These are phyloP conservation scores for Hydrozoanthus tunicans DNA, from an alignment of 64 coral and sea anemone genomes.

Conservation along the genomic window DNA sequence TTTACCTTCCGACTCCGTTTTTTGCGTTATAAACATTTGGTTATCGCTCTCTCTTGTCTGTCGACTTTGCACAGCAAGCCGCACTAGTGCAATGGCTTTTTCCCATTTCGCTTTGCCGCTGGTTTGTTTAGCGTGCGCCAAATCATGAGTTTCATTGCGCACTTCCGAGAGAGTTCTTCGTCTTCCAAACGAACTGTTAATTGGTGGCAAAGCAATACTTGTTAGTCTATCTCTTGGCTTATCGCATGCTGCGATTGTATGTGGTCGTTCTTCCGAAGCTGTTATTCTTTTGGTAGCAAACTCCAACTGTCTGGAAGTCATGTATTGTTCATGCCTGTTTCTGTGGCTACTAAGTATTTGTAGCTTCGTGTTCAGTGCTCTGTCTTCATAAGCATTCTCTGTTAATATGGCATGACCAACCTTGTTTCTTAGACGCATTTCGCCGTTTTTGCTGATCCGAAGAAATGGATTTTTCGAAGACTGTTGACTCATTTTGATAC, in stretches of 20 bases:
- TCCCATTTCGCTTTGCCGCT: slow-evolving; percentile 77
- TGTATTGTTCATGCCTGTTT: slow-evolving; percentile 84
- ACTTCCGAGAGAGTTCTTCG: not conserved
- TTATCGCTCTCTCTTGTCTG: slow-evolving; percentile 26
- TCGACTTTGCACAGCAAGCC: slow-evolving; percentile 70
- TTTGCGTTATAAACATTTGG: slow-evolving; percentile 42
- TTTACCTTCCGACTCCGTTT: not conserved
- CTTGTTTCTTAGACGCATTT: slow-evolving; percentile 90
- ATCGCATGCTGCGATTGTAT: slow-evolving; percentile 55
- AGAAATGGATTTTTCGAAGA: slow-evolving; percentile 78
- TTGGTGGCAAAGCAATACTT: slow-evolving; percentile 61
- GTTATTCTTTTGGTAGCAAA: slow-evolving; percentile 85
- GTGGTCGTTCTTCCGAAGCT: slow-evolving; percentile 83
- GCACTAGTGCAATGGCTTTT: slow-evolving; percentile 79
- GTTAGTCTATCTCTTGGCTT: slow-evolving; percentile 6
- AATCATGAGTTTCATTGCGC: not conserved
- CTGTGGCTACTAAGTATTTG: slow-evolving; percentile 66
- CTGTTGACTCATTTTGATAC: slow-evolving; percentile 63
- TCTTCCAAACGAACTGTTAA: slow-evolving; percentile 14
- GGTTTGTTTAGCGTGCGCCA: not conserved
- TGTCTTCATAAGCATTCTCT: slow-evolving; percentile 88
- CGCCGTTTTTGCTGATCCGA: slow-evolving; percentile 87
- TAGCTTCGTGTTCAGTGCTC: slow-evolving; percentile 69
- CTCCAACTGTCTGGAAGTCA: slow-evolving; percentile 89
- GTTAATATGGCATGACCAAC: slow-evolving; percentile 81